Conservation (phyloP, 2,113 vertebrate species). For the Chaetodon trifascialis region DNA sequence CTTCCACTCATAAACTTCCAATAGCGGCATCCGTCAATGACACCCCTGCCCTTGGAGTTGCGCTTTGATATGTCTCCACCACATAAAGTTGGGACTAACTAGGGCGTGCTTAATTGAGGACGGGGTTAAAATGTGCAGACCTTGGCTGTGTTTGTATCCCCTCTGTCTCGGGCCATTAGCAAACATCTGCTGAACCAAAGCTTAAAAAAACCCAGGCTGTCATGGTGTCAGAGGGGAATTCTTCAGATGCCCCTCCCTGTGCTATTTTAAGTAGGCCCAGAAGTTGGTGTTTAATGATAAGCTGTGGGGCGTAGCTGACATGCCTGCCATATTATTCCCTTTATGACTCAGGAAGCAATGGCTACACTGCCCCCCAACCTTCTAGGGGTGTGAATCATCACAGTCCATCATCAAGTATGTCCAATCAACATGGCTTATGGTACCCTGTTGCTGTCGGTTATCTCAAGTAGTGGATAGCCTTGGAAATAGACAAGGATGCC, state of each 20-base stretch:
- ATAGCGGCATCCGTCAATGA: slow-evolving; percentile 8
- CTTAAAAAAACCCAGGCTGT: slow-evolving; percentile 48
- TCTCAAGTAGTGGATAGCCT: slow-evolving; percentile 52
- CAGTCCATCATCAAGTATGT: slow-evolving; percentile 56
- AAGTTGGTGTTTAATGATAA: slow-evolving; percentile 76
- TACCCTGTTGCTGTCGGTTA: slow-evolving; percentile 46
- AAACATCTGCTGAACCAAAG: slow-evolving; percentile 71
- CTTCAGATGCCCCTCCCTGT: slow-evolving; percentile 63
- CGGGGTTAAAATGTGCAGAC: slow-evolving; percentile 60
- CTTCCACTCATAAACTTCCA: slow-evolving; percentile 3
- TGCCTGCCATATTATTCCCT: slow-evolving; percentile 69
- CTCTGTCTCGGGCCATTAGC: slow-evolving; percentile 60
- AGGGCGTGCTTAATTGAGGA: slow-evolving; percentile 29
- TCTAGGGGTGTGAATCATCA: slow-evolving; percentile 57
- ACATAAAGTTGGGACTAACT: slow-evolving; percentile 28
- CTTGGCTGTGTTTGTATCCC: slow-evolving; percentile 46
- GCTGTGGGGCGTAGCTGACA: slow-evolving; percentile 70
- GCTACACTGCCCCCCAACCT: slow-evolving; percentile 26
- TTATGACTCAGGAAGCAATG: slow-evolving; percentile 65
- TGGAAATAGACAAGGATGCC: slow-evolving; percentile 52
- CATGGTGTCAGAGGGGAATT: slow-evolving; percentile 58
- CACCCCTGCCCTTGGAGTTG: slow-evolving; percentile 38
- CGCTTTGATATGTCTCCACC: slow-evolving; percentile 35
- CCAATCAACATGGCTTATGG: slow-evolving; percentile 60
- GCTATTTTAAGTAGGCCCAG: slow-evolving; percentile 78